A percentile compares a stretch with the other conserved stretches of the same genome.
phyloP scores from a whole-genome alignment of 2,797 vertebrate species.

The Enteromius paludinosus region DNA sequence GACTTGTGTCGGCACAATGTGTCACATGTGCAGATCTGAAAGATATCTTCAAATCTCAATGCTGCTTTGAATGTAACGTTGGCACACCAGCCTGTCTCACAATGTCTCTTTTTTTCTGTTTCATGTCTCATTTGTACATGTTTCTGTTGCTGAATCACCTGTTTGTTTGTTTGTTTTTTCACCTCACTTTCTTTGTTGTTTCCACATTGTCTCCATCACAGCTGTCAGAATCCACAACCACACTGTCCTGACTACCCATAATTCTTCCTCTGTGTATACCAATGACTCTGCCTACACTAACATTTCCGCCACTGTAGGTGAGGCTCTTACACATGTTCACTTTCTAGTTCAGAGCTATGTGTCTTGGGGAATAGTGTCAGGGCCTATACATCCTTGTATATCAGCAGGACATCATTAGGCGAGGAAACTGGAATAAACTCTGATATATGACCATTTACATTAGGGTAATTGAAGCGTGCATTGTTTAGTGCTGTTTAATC shows the following conservation, averaged over 20 bases:
- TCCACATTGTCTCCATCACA: constrained; percentile 79
- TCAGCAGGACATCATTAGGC: constrained; percentile 6
- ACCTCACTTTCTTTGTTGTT: constrained; percentile 52
- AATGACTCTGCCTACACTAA: constrained; percentile 99
- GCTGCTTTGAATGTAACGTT: not conserved
- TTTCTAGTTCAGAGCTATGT: constrained; percentile 42
- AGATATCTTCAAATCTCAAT: constrained; percentile 17
- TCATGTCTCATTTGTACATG: constrained; percentile 44
- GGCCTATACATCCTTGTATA: not conserved
- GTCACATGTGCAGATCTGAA: constrained; percentile 45
- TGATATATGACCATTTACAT: constrained; percentile 41
- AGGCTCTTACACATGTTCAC: constrained; percentile 71
- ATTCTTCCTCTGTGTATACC: constrained; percentile 95
- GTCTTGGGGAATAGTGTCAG: not conserved
- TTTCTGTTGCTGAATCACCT: constrained; percentile 52
- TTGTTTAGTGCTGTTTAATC: constrained; percentile 30
- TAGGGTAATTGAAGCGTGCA: constrained; percentile 3
- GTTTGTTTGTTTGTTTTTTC: not conserved
- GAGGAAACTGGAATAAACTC: not conserved
- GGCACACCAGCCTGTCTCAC: not conserved
- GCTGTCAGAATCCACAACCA: constrained; percentile 95
- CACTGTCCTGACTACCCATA: constrained; percentile 96
- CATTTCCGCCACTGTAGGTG: constrained; percentile 97
- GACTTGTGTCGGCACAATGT: constrained; percentile 22
- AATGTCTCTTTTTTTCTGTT: constrained; percentile 14